Conservation (phyloP, 2,113 vertebrate species). For the Dissostichus mawsoni region DNA sequence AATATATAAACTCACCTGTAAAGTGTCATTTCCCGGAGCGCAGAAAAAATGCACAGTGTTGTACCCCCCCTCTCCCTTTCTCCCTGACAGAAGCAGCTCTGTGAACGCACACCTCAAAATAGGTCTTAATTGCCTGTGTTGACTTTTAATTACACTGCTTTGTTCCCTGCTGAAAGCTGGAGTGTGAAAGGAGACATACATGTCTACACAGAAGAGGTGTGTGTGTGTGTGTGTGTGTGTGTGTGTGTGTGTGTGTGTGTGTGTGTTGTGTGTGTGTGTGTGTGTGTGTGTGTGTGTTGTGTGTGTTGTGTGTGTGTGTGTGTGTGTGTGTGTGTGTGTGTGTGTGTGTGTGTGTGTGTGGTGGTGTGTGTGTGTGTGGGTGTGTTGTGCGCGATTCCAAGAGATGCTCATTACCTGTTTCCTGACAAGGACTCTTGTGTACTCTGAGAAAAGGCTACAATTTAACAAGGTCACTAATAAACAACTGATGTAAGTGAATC, state of each 20-base stretch:
- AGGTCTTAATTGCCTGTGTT: slow-evolving; percentile 39
- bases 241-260: neutral
- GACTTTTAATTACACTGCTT: slow-evolving; percentile 41
- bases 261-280: neutral
- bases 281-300: neutral
- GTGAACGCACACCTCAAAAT: slow-evolving; percentile 23
- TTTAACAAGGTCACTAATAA: neutral
- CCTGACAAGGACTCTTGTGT: neutral
- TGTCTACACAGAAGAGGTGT: neutral
- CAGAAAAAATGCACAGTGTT: neutral
- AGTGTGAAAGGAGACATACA: slow-evolving; percentile 4
- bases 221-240: neutral
- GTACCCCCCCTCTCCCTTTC: neutral
- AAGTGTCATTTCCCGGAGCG: neutral
- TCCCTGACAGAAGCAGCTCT: slow-evolving; percentile 8
- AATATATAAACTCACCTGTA: neutral
- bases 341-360: neutral
- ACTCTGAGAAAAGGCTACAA: neutral
- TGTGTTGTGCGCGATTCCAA: neutral
- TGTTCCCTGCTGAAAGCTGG: slow-evolving; percentile 35
- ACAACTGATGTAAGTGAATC: neutral
- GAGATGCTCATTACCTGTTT: slow-evolving; percentile 2
- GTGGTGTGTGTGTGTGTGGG: neutral
- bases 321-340: neutral
- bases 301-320: neutral